A percentile compares a stretch with the other conserved stretches of the same genome.
phyloP scores from a whole-genome alignment of 1,140 invertebrate genomes.

The Eurosta solidaginis region DNA sequence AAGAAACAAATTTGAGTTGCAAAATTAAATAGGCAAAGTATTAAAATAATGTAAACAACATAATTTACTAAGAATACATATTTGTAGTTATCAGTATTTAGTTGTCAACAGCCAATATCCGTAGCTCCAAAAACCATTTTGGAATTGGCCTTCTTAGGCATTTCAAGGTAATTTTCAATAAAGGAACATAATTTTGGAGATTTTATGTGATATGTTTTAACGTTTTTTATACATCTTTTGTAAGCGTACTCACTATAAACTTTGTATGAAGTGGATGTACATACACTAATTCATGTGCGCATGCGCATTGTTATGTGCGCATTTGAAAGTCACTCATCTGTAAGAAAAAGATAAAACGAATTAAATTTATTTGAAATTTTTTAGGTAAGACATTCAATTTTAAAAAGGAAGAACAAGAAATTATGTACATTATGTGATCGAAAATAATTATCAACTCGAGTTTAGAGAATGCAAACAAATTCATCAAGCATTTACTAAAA shows the following conservation, averaged over 20 bases:
- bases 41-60: slow-evolving; percentile 1
- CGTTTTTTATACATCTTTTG: background rate
- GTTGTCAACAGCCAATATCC: background rate
- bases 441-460: too few species aligned
- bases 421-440: too few species aligned
- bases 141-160: background rate
- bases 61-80: background rate
- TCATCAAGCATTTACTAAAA: too few species aligned
- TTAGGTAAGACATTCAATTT: too few species aligned
- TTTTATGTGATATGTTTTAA: background rate
- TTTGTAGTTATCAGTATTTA: background rate
- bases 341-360: background rate
- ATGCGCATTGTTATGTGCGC: too few species aligned
- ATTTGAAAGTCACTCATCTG: background rate
- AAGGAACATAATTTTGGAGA: background rate
- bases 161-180: background rate
- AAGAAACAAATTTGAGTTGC: background rate
- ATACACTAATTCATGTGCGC: background rate
- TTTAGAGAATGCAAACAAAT: too few species aligned
- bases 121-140: background rate
- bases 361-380: too few species aligned
- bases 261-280: background rate
- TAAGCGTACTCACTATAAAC: background rate
- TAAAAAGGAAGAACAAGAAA: too few species aligned
- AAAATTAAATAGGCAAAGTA: background rate